Conservation (phyloP, 2,113 vertebrate species). For the Cheilinus undulatus region DNA sequence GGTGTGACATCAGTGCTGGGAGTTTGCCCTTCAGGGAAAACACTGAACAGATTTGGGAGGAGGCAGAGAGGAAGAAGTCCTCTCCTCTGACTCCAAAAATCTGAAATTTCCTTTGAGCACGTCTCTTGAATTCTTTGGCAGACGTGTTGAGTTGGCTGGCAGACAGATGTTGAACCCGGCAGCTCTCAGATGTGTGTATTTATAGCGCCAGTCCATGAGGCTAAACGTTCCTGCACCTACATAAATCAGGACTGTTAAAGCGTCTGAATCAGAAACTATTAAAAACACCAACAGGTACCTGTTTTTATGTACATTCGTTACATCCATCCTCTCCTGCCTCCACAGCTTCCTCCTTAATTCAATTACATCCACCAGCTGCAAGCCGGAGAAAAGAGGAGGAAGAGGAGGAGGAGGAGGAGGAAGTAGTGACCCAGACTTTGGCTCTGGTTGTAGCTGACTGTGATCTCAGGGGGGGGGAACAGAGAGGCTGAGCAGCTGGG, state of each 20-base stretch:
- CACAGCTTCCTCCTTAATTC: slow-evolving; percentile 50
- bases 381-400: slow-evolving; percentile 46
- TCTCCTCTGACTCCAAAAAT: background rate
- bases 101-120: background rate
- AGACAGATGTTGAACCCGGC: background rate
- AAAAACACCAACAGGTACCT: background rate
- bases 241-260: background rate
- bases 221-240: background rate
- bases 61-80: background rate
- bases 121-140: slow-evolving; percentile 31
- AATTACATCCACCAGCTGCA: slow-evolving; percentile 65
- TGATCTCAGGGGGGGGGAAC: slow-evolving; percentile 22
- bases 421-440: slow-evolving; percentile 48
- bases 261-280: background rate
- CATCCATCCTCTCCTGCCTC: background rate
- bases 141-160: slow-evolving; percentile 8
- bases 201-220: background rate
- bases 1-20: slow-evolving; percentile 5
- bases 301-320: background rate
- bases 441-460: slow-evolving; percentile 48
- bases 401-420: slow-evolving; percentile 36
- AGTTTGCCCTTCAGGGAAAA: slow-evolving; percentile 18
- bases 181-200: background rate
- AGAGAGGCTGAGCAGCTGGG: slow-evolving; percentile 45
- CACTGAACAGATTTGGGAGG: background rate